These are phyloP conservation scores for Thereva nobilitata DNA, from an alignment of 2,888 invertebrate species.

Conservation along the genomic window DNA sequence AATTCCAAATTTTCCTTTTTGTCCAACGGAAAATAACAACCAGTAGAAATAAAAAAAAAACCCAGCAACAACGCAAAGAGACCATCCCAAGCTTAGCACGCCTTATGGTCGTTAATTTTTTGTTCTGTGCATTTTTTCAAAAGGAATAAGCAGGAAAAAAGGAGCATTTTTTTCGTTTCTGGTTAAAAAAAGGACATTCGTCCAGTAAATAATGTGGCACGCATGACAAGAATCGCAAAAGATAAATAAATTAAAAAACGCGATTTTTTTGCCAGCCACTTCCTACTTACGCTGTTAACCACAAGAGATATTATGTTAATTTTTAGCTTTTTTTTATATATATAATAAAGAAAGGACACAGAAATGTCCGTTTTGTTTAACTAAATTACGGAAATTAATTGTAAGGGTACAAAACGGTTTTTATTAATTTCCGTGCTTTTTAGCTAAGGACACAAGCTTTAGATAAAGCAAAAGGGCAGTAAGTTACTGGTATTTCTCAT, in stretches of 20 bases:
- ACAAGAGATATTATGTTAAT: slow-evolving; percentile 37
- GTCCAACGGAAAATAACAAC: neutral
- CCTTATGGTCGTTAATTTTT: slow-evolving; percentile 35
- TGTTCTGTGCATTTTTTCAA: slow-evolving; percentile 29
- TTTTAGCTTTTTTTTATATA: slow-evolving; percentile 5
- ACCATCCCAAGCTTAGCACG: slow-evolving; percentile 23
- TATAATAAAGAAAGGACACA: slow-evolving; percentile 8
- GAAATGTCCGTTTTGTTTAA: slow-evolving; percentile 34
- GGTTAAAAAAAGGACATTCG: slow-evolving; percentile 36
- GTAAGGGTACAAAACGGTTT: slow-evolving; percentile 14
- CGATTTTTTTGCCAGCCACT: slow-evolving; percentile 25
- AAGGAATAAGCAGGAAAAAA: slow-evolving; percentile 36
- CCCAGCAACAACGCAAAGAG: neutral
- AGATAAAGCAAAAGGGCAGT: too few relatives aligned
- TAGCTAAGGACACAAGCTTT: too few relatives aligned
- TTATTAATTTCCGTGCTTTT: too few relatives aligned
- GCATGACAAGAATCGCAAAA: slow-evolving; percentile 41
- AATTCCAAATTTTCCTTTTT: slow-evolving; percentile 12
- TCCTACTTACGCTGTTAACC: slow-evolving; percentile 17
- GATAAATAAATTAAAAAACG: slow-evolving; percentile 42
- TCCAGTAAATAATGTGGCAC: slow-evolving; percentile 41
- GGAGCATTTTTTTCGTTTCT: neutral
- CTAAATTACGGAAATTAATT: slow-evolving; percentile 37
- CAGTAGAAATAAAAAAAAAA: slow-evolving; percentile 3
- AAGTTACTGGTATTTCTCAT: too few relatives aligned